Conservation (phyloP, 2,797 vertebrate genomes). For the Anomalospiza imberbis region DNA sequence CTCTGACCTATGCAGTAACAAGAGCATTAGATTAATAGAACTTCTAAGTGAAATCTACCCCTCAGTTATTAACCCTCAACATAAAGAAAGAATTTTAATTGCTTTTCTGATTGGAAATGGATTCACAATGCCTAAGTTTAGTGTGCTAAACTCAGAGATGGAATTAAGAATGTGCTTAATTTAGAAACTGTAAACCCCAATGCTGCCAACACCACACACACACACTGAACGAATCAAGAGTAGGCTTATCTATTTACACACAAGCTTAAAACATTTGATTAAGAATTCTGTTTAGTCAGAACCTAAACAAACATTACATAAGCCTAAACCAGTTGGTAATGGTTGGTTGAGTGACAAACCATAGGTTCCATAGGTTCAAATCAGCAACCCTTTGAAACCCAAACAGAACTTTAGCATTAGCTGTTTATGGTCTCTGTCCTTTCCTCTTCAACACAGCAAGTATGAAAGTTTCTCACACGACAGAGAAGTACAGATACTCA, state of each 20-base stretch:
- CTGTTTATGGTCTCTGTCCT: not conserved
- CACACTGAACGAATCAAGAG: not conserved
- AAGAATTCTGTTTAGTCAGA: not conserved
- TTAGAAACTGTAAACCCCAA: not conserved
- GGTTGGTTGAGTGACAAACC: not conserved
- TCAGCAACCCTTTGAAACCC: not conserved
- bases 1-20: not conserved
- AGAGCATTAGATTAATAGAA: not conserved
- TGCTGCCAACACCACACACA: not conserved
- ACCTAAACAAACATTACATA: not conserved
- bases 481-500: constrained; percentile 71
- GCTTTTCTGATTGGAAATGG: not conserved
- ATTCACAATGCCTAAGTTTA: not conserved
- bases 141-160: not conserved
- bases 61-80: not conserved
- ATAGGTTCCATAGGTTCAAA: not conserved
- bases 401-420: not conserved
- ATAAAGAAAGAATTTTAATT: not conserved
- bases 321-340: not conserved
- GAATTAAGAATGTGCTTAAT: not conserved
- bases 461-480: not conserved
- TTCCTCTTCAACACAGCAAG: not conserved
- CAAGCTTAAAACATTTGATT: not conserved
- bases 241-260: not conserved
- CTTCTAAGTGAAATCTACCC: not conserved